A percentile compares a stretch with the other conserved stretches of the same genome.
phyloP scores from a whole-genome alignment of 2,888 invertebrate species.

The Cheilosia impressa region DNA sequence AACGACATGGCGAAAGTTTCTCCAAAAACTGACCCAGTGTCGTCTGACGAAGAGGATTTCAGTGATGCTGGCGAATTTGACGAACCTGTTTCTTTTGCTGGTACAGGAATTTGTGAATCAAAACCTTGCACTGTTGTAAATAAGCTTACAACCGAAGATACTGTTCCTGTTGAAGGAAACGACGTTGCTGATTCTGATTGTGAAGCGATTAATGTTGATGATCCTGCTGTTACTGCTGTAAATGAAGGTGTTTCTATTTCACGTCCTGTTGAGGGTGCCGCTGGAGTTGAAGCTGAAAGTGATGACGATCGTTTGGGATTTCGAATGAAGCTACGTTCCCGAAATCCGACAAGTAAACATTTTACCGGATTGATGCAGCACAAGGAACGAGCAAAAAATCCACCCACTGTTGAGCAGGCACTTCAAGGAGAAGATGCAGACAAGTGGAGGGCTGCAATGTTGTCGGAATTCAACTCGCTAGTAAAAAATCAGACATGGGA shows the following conservation, averaged over 20 bases:
- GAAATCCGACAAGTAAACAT: background rate
- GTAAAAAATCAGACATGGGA: conserved; percentile 73
- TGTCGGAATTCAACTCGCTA: conserved; percentile 73
- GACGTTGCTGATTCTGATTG: background rate
- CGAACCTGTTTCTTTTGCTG: background rate
- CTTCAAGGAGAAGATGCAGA: conserved; percentile 29
- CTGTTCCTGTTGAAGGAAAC: background rate
- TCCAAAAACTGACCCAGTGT: background rate
- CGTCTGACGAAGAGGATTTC: background rate
- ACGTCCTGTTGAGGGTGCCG: background rate
- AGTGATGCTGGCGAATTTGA: background rate
- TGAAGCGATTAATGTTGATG: background rate
- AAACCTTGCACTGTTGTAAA: too few species aligned
- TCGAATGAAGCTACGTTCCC: background rate
- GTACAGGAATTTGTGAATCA: too few species aligned
- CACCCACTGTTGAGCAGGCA: too few species aligned
- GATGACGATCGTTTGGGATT: background rate
- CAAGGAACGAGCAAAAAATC: background rate
- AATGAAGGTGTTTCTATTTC: background rate
- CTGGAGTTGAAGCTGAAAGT: background rate
- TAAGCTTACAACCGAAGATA: too few species aligned
- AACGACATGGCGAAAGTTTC: background rate
- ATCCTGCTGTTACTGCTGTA: background rate
- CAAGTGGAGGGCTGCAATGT: conserved; percentile 66
- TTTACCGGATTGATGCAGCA: background rate